Evolutionary conservation across 2,888 invertebrate genomes (phyloP).

Genomic region (Eristalis pertinax): DNA sequence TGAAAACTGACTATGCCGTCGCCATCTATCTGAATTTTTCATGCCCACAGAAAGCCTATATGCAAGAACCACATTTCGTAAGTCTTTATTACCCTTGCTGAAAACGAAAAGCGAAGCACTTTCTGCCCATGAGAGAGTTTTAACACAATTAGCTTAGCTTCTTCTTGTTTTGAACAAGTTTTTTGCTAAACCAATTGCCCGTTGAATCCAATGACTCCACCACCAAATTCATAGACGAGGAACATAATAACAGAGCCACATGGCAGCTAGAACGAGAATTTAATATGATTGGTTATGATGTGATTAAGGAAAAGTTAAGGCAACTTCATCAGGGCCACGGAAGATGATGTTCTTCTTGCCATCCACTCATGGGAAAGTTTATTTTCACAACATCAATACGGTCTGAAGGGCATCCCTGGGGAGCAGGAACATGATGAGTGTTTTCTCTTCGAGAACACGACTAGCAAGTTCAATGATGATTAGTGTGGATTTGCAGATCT

Average conservation of each 20-base stretch:
- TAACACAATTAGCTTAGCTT: no score
- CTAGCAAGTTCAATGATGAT: background rate
- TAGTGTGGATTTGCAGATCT: background rate
- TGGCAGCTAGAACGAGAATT: background rate
- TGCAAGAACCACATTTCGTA: no score
- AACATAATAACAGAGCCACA: background rate
- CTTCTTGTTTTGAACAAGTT: no score
- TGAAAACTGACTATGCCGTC: no score
- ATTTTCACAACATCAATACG: background rate
- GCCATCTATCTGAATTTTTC: no score
- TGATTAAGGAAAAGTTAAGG: background rate
- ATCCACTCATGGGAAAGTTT: background rate
- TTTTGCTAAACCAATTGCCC: background rate
- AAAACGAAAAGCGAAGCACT: no score
- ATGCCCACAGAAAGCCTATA: no score
- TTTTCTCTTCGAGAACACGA: background rate
- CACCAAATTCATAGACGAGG: background rate
- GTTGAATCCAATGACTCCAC: background rate
- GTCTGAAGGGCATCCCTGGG: background rate
- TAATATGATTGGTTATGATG: background rate
- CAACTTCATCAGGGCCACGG: background rate
- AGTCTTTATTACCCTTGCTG: no score
- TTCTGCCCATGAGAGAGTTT: no score
- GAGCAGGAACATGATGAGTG: background rate
- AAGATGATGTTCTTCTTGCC: background rate